A percentile compares a stretch with the other conserved stretches of the same genome.
Conservation (phyloP, 1,140 invertebrate genomes). For the Heliconius hewitsoni region DNA sequence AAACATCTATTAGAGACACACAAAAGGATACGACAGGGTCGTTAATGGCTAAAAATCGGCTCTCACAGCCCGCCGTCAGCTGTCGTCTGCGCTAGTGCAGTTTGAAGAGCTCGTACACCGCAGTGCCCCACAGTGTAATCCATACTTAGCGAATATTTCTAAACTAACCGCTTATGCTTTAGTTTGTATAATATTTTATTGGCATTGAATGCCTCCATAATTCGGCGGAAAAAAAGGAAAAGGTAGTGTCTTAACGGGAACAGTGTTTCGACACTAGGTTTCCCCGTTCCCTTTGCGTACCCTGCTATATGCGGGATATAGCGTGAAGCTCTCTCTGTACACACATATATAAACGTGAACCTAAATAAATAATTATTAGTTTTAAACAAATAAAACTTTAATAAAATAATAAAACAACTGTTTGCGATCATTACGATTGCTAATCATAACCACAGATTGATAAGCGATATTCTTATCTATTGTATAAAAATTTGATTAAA, state of each 20-base stretch:
- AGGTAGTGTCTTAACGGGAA: too few species aligned
- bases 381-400: too few species aligned
- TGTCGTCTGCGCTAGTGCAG: constrained; percentile 67
- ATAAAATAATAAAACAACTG: background rate
- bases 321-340: too few species aligned
- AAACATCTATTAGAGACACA: constrained; percentile 32
- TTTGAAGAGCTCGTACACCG: constrained; percentile 53
- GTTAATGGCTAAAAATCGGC: constrained; percentile 60
- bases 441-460: background rate
- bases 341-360: too few species aligned
- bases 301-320: too few species aligned
- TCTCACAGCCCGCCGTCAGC: constrained; percentile 57
- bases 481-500: background rate
- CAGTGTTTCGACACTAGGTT: too few species aligned
- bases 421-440: background rate
- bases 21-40: constrained; percentile 49
- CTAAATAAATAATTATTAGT: too few species aligned
- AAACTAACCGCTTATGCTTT: constrained; percentile 13
- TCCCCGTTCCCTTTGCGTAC: too few species aligned
- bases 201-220: background rate
- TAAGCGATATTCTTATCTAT: background rate
- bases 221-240: background rate
- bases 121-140: constrained; percentile 66
- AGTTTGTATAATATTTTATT: background rate
- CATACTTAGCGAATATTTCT: constrained; percentile 46